Conservation (phyloP, 2,113 vertebrate genomes). For the Megaceryle maxima region DNA sequence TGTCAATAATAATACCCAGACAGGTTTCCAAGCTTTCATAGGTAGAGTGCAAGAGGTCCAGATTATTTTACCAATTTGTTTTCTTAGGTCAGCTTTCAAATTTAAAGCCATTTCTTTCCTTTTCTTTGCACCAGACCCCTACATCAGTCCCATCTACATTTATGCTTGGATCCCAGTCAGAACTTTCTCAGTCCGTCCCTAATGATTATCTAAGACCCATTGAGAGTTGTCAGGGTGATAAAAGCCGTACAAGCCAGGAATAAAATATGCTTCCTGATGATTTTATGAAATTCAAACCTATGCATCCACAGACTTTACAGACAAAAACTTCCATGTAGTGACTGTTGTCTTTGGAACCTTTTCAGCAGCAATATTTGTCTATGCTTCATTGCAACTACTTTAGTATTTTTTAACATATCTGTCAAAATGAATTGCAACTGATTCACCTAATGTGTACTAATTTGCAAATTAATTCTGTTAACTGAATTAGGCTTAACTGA, state of each 20-base stretch:
- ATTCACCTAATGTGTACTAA: constrained; percentile 38
- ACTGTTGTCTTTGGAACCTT: neutral
- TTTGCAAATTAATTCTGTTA: constrained; percentile 60
- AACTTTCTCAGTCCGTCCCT: neutral
- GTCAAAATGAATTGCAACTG: constrained; percentile 38
- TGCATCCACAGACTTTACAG: neutral
- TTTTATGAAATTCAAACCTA: neutral
- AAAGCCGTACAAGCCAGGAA: neutral
- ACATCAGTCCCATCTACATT: neutral
- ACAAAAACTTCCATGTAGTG: neutral
- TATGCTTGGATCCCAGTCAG: neutral
- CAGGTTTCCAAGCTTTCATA: neutral
- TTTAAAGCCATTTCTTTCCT: neutral
- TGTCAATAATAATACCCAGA: neutral
- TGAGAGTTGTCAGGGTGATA: neutral
- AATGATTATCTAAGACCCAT: neutral
- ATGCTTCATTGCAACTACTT: neutral
- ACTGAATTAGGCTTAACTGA: constrained; percentile 37
- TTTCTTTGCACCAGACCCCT: neutral
- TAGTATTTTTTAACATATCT: constrained; percentile 16
- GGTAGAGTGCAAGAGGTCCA: neutral
- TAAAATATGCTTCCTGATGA: neutral
- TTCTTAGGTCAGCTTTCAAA: neutral
- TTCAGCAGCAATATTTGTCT: constrained; percentile 5
- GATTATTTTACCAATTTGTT: neutral